Base-by-base conservation (phyloP, 2,888 invertebrate genomes). In the Mayetiola destructor region DNA sequence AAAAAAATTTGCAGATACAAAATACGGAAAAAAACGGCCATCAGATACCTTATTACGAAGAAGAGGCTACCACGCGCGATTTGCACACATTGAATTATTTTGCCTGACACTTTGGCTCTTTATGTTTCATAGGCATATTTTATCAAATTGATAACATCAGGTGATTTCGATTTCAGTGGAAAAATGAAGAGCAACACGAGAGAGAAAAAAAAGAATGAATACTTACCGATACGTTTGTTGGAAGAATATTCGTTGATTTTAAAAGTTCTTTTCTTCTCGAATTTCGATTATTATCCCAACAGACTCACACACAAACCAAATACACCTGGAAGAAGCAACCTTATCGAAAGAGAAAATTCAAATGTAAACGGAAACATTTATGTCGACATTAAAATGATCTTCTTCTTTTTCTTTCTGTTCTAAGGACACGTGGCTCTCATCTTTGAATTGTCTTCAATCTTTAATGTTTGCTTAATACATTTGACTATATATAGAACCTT, bases 331-430 rank as follows among this genome's bases (percentile, higher is more conserved):
- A n/a, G n/a, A n/a, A n/a, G n/a, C n/a, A n/a, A n/a, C n/a, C n/a
- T n/a, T n/a, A n/a, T n/a, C n/a, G n/a, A n/a, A n/a, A n/a, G n/a
- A n/a, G n/a, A n/a, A n/a, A n/a, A n/a, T n/a, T n/a, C n/a, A 48
- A 27, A 48, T 48, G 48, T 48, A 48, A 48, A 48, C 48, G 27
- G 27, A 48, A n/a, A n/a, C 27, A 48, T 27, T 48, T 48, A 48
- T 48, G 48, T 48, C 29, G n/a, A 48, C 48, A 48, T 48, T 27
- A 48, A 48, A 48, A n/a, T 48, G 48, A 48, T 48, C 23, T 48
- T 48, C 27, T 48, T 48, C 6, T n/a, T 4, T 14, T 27, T 14
- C 2, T 21, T 20, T 12, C 21, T 23, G 16, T 21, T 10, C 5
- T 4, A n/a, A n/a, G 14, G n/a, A 27, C 27, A 27, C 14, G 14